phyloP scores from a whole-genome alignment of 2,113 vertebrate species.

The Myrmecophaga tridactyla region DNA sequence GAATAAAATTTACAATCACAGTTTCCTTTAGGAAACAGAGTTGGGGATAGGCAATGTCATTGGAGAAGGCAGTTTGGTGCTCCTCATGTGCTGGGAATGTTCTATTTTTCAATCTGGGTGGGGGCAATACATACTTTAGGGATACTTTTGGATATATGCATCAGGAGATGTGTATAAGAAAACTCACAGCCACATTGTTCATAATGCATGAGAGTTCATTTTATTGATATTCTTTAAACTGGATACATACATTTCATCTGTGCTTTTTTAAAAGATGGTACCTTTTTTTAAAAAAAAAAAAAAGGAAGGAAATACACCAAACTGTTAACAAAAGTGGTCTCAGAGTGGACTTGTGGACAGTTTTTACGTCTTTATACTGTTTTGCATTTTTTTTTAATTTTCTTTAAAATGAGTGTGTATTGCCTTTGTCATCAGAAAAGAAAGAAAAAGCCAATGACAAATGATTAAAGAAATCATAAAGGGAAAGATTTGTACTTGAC shows the following conservation, averaged over 20 bases:
- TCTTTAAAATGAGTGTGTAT: background rate
- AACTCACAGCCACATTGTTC: background rate
- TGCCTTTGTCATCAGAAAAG: background rate
- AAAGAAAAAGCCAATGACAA: background rate
- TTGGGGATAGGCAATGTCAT: background rate
- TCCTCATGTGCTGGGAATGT: background rate
- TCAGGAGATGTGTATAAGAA: background rate
- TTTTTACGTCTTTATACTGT: background rate
- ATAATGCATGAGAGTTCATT: background rate
- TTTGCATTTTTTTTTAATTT: background rate
- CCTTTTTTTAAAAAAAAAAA: background rate
- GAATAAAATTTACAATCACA: background rate
- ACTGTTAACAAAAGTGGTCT: background rate
- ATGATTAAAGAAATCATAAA: constrained; percentile 9
- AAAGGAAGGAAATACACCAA: background rate
- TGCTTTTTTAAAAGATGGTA: background rate
- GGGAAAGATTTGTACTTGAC: background rate
- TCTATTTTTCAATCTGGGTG: background rate
- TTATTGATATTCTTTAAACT: background rate
- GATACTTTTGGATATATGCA: rapidly evolving
- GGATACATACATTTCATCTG: background rate
- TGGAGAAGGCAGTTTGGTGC: background rate
- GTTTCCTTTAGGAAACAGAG: background rate
- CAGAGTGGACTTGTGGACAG: background rate
- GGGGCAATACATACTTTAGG: background rate